Evolutionary conservation across 2,113 vertebrate genomes (phyloP), one percentile per base, ranked within the genome.

Genomic region (Vidua chalybeata): DNA sequence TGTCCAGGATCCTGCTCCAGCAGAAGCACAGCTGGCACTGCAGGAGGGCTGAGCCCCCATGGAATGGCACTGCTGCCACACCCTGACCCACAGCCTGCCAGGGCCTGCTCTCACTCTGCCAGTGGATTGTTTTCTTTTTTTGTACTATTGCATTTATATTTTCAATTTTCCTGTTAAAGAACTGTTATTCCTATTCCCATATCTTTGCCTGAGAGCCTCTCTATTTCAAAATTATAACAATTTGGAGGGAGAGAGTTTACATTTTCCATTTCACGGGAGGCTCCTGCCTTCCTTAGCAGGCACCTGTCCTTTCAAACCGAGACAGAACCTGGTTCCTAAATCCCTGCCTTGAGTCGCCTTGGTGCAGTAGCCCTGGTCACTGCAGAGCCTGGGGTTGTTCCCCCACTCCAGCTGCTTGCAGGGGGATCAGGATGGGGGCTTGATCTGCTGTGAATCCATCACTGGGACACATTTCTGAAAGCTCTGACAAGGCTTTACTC

Each of bases 221-320:
- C 21, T 33, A 22, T 56, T 56, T 56, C 54, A 56, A 56, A 33
- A 33, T 56, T 9, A 33, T 21, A 33, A 56, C 9, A 56, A 21
- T 56, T 56, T 2, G 2, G 54, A 56, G 54, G 54, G 31, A 56
- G 54, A 8, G 19, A 31, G 12, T 56, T 56, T 33, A 6, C 33
- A 58, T 58, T 58, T 58, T 23, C 33, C 9, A 5, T 58, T 58
- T n/a, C 55, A 58, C 3, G 33, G 22, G 21, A 24, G 2, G 21
- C 9, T 58, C 56, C 56, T 58, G 56, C 56, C 14, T 58, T 58
- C 33, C 33, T 58, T 16, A 58, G 56, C 56, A 59, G 9, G 24
- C 22, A 23, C 15, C n/a, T 59, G 22, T 0, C 14, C 35, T 1
- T 3, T 11, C 56, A 24, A 24, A 59, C 22, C 22, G 2, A 35